Evolutionary conservation across 2,888 invertebrate species (phyloP), one percentile per base, ranked within the genome.

Genomic region (Lingula anatina): DNA sequence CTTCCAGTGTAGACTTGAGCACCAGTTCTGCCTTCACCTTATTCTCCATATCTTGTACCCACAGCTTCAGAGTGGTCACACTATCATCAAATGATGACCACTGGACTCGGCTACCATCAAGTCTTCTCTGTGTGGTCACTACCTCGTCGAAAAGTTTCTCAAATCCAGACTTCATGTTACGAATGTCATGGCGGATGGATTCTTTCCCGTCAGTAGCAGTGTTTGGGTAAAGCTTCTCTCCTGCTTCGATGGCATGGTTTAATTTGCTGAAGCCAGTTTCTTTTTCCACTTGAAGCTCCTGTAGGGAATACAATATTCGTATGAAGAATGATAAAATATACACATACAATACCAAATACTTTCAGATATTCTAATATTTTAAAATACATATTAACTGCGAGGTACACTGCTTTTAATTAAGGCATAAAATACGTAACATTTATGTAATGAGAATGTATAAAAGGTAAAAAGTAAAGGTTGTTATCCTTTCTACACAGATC

Each of bases 81-180:
- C 87, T 87, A 67, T 94, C 93, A 74, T 94, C 92, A 71, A 92
- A 93, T 1, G 90, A 89, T 15, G 88, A 88, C 93, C 92, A 94
- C 65, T 89, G 91, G 70, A 94, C 88, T 47, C 92, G 83, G 75
- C 89, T 90, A 0, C 86, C 85, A 76, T 91, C 90, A 26, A 93
- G 81, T 63, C 90, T 87, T 49, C 91, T 83, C 54, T 93, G 92
- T 59, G 91, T 84, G 65, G 87, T 86, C 27, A 86, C 81, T 44
- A 94, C 87, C 43, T 86, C 87, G 67, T 89, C 90, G 56, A 88
- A 87, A 0, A 94, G 80, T 71, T 83, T 84, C 65, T 95, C 94
- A 90, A 92, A 94, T 68, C 89, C 82, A 69, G 90, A 89, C 62
- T 90, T 83, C 18, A 90, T 83, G 25, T 83, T 81, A 65, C 90